Conservation (phyloP, 2,113 vertebrate species). For the Hemibagrus wyckioides region DNA sequence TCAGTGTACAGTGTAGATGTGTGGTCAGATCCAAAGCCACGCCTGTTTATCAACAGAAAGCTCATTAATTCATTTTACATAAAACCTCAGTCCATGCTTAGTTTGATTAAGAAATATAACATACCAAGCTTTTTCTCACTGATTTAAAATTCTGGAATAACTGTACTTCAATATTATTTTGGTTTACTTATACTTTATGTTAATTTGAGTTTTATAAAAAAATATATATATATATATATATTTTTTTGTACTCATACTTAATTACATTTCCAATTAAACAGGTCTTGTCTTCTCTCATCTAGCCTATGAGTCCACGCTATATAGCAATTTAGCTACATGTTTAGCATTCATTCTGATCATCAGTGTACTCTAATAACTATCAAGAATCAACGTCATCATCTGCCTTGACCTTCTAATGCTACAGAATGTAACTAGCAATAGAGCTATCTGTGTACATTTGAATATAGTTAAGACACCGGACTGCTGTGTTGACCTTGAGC, state of each 20-base stretch:
- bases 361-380: background rate
- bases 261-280: background rate
- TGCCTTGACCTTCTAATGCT: background rate
- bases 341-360: background rate
- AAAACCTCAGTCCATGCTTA: background rate
- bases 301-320: background rate
- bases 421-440: background rate
- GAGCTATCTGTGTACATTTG: background rate
- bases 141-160: background rate
- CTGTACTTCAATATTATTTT: background rate
- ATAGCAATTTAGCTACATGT: background rate
- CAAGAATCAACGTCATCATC: background rate
- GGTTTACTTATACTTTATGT: background rate
- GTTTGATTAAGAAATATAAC: background rate
- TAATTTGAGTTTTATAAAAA: background rate
- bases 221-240: too few species aligned
- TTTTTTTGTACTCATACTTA: background rate
- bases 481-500: background rate
- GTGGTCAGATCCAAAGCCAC: background rate
- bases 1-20: background rate
- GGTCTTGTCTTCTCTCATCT: background rate
- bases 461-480: background rate
- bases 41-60: background rate
- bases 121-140: background rate
- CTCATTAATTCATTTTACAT: background rate